phyloP scores from a whole-genome alignment of 30 jellyfish, hydroid and myxozoan genomes.

The Pseudorhiza aurosa region DNA sequence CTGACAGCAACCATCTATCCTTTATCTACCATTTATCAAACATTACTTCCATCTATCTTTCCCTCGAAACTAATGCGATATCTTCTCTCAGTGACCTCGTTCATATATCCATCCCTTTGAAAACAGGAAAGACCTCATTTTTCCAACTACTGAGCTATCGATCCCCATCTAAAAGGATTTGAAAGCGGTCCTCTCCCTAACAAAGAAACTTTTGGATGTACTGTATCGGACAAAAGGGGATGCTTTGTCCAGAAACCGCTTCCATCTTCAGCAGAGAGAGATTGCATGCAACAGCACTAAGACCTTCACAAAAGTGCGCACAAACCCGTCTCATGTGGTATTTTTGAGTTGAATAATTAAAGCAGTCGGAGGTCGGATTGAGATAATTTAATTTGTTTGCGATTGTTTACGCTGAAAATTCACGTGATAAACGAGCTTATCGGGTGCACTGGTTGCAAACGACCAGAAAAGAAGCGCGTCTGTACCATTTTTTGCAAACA shows the following conservation, averaged over 20 bases:
- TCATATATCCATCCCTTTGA: not conserved
- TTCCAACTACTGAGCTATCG: not conserved
- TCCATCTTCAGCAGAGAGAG: no score
- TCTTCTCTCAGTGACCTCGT: no score
- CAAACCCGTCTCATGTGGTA: conserved; percentile 14
- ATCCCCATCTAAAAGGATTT: not conserved
- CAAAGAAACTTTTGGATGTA: not conserved
- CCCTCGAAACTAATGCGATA: no score
- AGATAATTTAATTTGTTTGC: conserved; percentile 22
- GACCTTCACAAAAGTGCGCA: not conserved
- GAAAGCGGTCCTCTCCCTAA: conserved; percentile 2
- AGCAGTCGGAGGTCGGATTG: conserved; percentile 28
- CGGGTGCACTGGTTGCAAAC: not conserved
- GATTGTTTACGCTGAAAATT: conserved; percentile 2
- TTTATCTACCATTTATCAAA: no score
- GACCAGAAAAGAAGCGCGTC: not conserved
- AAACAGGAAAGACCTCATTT: not conserved
- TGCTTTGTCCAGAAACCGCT: not conserved
- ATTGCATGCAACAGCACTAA: no score
- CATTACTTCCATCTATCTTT: no score
- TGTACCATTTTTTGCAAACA: conserved; percentile 12
- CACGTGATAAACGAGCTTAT: not conserved
- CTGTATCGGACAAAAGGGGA: not conserved
- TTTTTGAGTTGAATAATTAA: conserved; percentile 10
- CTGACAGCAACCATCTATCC: no score